Base-by-base conservation (phyloP, 2,113 vertebrate genomes). In the Sceloporus undulatus region DNA sequence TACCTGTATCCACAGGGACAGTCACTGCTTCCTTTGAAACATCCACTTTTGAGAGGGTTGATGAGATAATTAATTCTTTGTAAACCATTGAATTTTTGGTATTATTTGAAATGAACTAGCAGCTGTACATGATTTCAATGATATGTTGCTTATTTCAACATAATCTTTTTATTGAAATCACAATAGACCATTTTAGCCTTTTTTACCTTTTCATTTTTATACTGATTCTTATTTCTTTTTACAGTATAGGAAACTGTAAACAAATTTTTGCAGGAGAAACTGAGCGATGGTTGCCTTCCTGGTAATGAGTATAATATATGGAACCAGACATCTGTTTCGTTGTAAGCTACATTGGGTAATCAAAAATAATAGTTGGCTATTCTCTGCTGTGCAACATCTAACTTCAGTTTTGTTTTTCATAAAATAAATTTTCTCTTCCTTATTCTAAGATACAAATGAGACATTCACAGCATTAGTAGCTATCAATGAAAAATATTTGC, bases 281-380 rank as follows among this genome's bases (percentile, higher is more conserved):
- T 75, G 74, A 56, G 68, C 6, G 16, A 73, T 62, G 34, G 7
- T 34, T 48, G 77, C 16, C 27, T 73, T 80, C 38, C 19, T 29
- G 74, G 48, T 80, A 80, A 65, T 62, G 66, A 73, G 23, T 14
- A 59, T 59, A 85, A 62, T 85, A 40, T 73, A 73, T 88, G 40
- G 76, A 84, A 80, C 71, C 29, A 92, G 86, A 71, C 59, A 82
- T 19, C 11, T 83, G 38, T 40, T 87, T 92, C 87, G 54, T 85
- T 87, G 88, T 6, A 92, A 62, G 71, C 25, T 91, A 81, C 70
- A 89, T 29, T 42, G 89, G 10, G 68, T 68, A 27, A 88, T 70
- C 23, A 79, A 59, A 54, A 75, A 77, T 78, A 66, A 88, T 29
- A 82, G 9, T 1, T 0, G 80, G 9, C 0, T 40, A 83, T 92